These are phyloP conservation scores for Hemistola chrysoprasaria DNA, from an alignment of 2,888 invertebrate genomes.

Conservation along the genomic window DNA sequence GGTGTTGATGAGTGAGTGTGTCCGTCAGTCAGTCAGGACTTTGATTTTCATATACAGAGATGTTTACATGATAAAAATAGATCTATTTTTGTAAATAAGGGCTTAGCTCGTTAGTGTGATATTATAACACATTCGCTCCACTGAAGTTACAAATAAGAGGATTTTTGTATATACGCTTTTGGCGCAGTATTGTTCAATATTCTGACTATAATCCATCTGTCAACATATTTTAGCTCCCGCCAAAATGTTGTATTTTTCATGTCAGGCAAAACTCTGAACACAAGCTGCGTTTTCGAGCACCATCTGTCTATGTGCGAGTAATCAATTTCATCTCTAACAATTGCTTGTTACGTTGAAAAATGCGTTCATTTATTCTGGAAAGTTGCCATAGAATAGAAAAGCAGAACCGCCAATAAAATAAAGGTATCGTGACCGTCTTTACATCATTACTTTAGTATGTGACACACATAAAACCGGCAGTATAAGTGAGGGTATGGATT, in stretches of 20 bases:
- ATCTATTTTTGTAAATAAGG: no score
- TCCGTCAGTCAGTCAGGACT: no score
- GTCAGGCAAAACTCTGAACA: constrained; percentile 12
- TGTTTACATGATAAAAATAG: no score
- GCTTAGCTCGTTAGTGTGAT: no score
- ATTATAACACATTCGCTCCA: no score
- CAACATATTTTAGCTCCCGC: constrained; percentile 1
- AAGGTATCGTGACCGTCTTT: constrained; percentile 16
- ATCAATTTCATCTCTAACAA: constrained; percentile 51
- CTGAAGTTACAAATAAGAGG: no score
- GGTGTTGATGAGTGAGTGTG: no score
- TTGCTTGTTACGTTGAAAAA: constrained; percentile 55
- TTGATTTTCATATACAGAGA: no score
- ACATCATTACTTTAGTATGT: constrained; percentile 18
- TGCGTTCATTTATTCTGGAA: constrained; percentile 45
- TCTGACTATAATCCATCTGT: constrained; percentile 4
- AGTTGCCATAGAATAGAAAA: constrained; percentile 2
- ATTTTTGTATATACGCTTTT: no score
- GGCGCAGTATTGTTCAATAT: no score
- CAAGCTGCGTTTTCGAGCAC: constrained; percentile 26
- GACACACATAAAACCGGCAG: constrained; percentile 17
- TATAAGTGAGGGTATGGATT: constrained; percentile 9
- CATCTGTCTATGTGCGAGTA: constrained; percentile 41
- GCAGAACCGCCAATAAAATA: constrained; percentile 19
- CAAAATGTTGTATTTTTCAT: constrained; percentile 4